Evolutionary conservation across 2,113 vertebrate species (phyloP), one percentile per base, ranked within the genome.

Genomic region (Nibea coibor): DNA sequence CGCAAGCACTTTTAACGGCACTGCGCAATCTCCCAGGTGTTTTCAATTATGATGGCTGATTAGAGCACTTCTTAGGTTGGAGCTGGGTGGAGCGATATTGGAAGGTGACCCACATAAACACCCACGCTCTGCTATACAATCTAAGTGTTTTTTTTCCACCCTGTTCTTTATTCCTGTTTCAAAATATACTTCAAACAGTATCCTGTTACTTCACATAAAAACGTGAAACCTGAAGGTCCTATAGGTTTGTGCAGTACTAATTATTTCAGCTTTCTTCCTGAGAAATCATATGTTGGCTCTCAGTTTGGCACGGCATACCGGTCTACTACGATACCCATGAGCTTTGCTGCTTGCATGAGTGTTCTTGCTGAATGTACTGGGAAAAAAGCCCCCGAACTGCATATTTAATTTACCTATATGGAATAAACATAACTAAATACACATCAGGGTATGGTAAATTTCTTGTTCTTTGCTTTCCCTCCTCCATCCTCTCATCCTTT

Each of bases 371-470:
- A 68, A 54, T 45, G 4, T 7, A 39, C 35, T 39, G 20, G 26
- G 14, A 66, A 66, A 57, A 15, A 28, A 42, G 10, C 20, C 7
- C 61, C 22, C 43, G 5, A 11, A 28, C 10, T 14, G 48, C 42
- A 61, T 43, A 35, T 72, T 48, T 24, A 28, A 66, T 78, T 51
- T 26, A 65, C 35, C 11, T 79, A 4, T 22, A 73, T n/a, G 8
- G 72, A 31, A 71, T 43, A 63, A 43, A 62, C 51, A 35, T 64
- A 61, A 61, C 28, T 51, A n/a, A 57, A 50, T 24, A 63, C 58
- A 65, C 63, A 58, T 72, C 35, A 12, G 4, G 31, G 8, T 20
- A 53, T 7, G 12, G 1, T 54, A 75, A 5, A 51, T 61, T 5
- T 47, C 3, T 58, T 16, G 16, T 16, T 59, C 4, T 16, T 58